phyloP scores from a whole-genome alignment of 37 sponge, comb jelly and placozoan species.

The Hexactinellida sp. region DNA sequence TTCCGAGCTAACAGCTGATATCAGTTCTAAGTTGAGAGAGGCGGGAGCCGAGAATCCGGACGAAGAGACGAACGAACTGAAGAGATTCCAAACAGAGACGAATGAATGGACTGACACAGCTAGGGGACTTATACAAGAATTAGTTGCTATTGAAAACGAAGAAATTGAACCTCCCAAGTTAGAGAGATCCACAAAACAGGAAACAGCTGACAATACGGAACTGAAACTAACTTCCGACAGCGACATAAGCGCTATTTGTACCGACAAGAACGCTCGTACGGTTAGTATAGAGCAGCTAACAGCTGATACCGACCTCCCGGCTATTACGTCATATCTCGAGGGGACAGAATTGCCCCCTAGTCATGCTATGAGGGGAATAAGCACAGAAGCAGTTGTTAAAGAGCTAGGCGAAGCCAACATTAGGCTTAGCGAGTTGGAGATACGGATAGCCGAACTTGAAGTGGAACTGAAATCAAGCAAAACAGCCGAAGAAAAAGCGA shows the following conservation, averaged over 20 bases:
- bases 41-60: neutral
- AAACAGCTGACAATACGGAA: neutral
- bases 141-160: neutral
- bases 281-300: neutral
- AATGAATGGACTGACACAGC: slow-evolving; percentile 11
- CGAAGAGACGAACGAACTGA: neutral
- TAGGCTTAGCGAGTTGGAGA: neutral
- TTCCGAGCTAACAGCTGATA: neutral
- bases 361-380: neutral
- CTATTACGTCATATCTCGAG: neutral
- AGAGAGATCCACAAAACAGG: neutral
- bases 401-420: neutral
- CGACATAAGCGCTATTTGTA: neutral
- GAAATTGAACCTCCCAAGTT: neutral
- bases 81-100: neutral
- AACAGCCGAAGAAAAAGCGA: neutral
- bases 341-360: neutral
- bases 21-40: neutral
- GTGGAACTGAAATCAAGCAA: neutral
- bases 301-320: neutral
- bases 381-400: neutral
- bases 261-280: neutral
- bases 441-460: neutral
- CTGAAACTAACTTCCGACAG: neutral
- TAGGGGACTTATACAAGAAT: neutral